Evolutionary conservation across 2,797 vertebrate species (phyloP).

Genomic region (Rhodeus uyekii): DNA sequence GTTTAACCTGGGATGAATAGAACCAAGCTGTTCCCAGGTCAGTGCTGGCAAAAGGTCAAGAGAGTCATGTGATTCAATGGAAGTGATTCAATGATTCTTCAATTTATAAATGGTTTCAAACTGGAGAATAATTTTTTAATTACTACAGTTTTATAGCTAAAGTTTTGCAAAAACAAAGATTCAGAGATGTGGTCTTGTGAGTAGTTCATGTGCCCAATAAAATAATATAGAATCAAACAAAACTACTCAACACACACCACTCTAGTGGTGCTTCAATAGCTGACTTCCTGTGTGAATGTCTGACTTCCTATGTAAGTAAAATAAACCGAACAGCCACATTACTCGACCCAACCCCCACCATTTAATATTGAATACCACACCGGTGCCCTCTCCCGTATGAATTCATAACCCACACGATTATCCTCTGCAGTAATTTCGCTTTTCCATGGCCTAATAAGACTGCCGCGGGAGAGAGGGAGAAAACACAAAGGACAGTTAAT

Average conservation of each 20-base stretch:
- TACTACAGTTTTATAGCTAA: not conserved
- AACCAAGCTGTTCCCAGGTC: constrained; percentile 45
- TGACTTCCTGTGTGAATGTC: not conserved
- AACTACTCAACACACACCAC: not conserved
- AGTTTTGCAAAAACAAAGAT: not conserved
- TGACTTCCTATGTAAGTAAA: constrained; percentile 21
- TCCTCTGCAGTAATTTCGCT: constrained; percentile 92
- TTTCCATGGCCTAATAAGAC: constrained; percentile 90
- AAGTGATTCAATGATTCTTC: not conserved
- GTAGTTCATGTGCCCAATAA: not conserved
- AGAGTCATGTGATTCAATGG: not conserved
- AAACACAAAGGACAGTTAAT: constrained; percentile 99
- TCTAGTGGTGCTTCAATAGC: not conserved
- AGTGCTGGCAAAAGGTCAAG: constrained; percentile 7
- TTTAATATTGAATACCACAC: constrained; percentile 79
- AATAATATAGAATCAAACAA: not conserved
- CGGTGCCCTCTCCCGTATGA: constrained; percentile 87
- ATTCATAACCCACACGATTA: constrained; percentile 91
- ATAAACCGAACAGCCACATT: constrained; percentile 31
- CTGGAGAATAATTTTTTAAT: not conserved
- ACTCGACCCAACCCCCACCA: constrained; percentile 51
- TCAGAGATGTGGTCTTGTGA: not conserved
- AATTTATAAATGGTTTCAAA: not conserved
- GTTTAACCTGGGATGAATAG: constrained; percentile 46
- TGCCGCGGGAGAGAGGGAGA: constrained; percentile 67